Conservation (phyloP, 2,797 vertebrate species). For the Peromyscus eremicus region DNA sequence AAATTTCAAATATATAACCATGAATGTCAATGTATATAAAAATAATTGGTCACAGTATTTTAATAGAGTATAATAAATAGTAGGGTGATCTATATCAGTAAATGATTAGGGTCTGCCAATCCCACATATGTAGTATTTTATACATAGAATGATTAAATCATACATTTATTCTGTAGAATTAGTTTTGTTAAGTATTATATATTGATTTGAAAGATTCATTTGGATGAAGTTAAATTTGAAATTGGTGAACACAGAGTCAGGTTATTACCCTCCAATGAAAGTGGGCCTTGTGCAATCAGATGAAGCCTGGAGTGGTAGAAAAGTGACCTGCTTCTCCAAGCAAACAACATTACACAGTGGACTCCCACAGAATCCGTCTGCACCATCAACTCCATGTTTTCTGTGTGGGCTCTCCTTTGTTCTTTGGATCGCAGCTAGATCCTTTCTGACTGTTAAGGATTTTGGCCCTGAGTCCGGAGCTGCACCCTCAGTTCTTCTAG, state of each 20-base stretch:
- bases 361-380: too few relatives aligned
- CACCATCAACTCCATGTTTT: too few relatives aligned
- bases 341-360: neutral
- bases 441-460: too few relatives aligned
- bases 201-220: neutral
- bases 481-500: too few relatives aligned
- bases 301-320: neutral
- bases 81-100: neutral
- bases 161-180: neutral
- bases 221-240: neutral
- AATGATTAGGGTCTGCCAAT: neutral
- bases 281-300: neutral
- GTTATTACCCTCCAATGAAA: neutral
- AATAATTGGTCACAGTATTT: neutral
- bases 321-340: neutral
- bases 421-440: too few relatives aligned
- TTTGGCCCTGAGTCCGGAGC: too few relatives aligned
- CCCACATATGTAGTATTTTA: neutral
- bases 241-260: neutral
- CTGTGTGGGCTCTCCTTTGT: too few relatives aligned
- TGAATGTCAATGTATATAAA: neutral
- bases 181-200: neutral
- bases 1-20: neutral
- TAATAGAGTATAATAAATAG: neutral
- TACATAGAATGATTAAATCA: neutral